A percentile compares a stretch with the other conserved stretches of the same genome.
These are phyloP conservation scores for Laothoe populi DNA, from an alignment of 2,888 invertebrate genomes.

Conservation along the genomic window DNA sequence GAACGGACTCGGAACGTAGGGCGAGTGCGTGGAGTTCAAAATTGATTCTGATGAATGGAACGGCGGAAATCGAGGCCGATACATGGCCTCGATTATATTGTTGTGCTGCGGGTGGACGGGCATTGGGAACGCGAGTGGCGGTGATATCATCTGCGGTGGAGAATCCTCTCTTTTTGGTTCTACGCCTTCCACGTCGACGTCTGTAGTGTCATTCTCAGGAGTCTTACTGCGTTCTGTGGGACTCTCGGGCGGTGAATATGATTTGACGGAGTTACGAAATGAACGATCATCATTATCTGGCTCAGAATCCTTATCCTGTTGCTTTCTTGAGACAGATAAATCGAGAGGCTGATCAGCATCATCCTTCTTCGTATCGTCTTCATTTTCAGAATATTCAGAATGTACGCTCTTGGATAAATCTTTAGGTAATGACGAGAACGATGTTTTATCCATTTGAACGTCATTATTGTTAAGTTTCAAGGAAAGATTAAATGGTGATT, in stretches of 20 bases:
- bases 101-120: slow-evolving; percentile 93
- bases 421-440: slow-evolving; percentile 63
- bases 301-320: slow-evolving; percentile 73
- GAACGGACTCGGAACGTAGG: slow-evolving; percentile 87
- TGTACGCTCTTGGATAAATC: slow-evolving; percentile 66
- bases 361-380: slow-evolving; percentile 71
- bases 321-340: slow-evolving; percentile 87
- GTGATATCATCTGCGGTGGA: slow-evolving; percentile 68
- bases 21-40: slow-evolving; percentile 85
- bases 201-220: slow-evolving; percentile 80
- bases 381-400: slow-evolving; percentile 67
- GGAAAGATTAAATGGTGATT: slow-evolving; percentile 69
- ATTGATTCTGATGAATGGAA: slow-evolving; percentile 84
- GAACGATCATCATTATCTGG: slow-evolving; percentile 71
- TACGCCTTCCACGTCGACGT: slow-evolving; percentile 83
- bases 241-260: slow-evolving; percentile 77
- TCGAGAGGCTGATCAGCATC: slow-evolving; percentile 89
- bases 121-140: slow-evolving; percentile 91
- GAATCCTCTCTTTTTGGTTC: slow-evolving; percentile 76
- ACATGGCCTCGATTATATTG: slow-evolving; percentile 89
- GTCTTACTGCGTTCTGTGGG: slow-evolving; percentile 71
- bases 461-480: slow-evolving; percentile 68
- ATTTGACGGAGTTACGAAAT: slow-evolving; percentile 72
- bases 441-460: slow-evolving; percentile 52
- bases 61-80: slow-evolving; percentile 86